Conservation (phyloP, 2,113 vertebrate species). For the Charina bottae region DNA sequence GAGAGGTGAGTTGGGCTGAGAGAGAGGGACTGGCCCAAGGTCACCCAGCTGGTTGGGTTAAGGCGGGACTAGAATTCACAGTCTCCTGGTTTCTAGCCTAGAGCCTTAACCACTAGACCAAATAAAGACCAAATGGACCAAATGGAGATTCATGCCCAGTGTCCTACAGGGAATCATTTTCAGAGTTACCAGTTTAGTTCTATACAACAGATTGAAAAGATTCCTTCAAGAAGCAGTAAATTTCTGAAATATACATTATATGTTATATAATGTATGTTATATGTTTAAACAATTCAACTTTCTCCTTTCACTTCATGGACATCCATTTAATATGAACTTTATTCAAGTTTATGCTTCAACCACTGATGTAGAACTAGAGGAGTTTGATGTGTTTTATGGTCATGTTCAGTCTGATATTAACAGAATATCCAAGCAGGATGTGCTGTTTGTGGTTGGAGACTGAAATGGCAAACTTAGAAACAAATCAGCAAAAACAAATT, state of each 20-base stretch:
- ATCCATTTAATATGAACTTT: neutral
- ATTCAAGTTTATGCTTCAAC: neutral
- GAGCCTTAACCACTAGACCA: neutral
- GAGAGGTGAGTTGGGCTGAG: too few species aligned
- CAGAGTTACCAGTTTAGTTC: neutral
- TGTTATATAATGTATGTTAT: neutral
- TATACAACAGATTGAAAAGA: neutral
- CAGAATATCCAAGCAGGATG: neutral
- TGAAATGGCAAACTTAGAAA: too few species aligned
- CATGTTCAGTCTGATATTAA: neutral
- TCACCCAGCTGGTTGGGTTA: too few species aligned
- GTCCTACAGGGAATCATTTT: neutral
- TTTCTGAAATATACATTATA: neutral
- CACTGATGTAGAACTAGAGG: neutral
- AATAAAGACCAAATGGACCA: too few species aligned
- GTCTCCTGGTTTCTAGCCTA: too few species aligned
- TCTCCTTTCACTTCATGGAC: neutral
- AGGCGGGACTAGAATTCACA: too few species aligned
- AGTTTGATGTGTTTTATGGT: neutral
- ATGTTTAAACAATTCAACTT: neutral
- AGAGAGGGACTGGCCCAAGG: too few species aligned
- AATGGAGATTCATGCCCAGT: neutral
- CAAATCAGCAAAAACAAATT: too few species aligned
- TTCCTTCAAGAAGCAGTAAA: neutral
- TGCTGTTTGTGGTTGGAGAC: too few species aligned